Base-by-base conservation (phyloP, 2,113 vertebrate genomes). In the Equus przewalskii region DNA sequence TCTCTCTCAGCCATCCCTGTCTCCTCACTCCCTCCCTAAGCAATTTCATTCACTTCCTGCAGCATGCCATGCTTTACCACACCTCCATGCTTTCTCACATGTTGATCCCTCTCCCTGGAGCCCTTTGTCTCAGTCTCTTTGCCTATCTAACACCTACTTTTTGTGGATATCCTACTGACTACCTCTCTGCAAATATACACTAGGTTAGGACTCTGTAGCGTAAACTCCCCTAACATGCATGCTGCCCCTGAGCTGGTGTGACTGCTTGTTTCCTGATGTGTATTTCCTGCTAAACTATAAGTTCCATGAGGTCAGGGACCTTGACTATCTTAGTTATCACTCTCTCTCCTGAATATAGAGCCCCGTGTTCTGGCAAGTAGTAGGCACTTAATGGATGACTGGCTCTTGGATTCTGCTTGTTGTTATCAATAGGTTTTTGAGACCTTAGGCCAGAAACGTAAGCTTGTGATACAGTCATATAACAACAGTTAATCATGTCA, bases 281-380 rank as follows among this genome's bases (percentile, higher is more conserved):
- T 86, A 24, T 85, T 93, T 86, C n/a, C 67, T 90, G 67, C n/a
- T 85, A 85, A 14, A 81, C 28, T 89, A 15, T 64, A 96, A 91
- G 16, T 21, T 78, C 36, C 6, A 0, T 41, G 24, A 83, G 6
- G 46, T 72, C 46, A 88, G 26, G 33, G 44, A 89, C 56, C 70
- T 88, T 83, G 44, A 18, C 18, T 84, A 44, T 84, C 33, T 86
- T 86, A 85, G 11, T 5, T 65, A 92, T 72, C 72, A 36, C 49
- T 80, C 24, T 69, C 15, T 19, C 36, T 89, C 65, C 51, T n/a
- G n/a, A 89, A 26, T 36, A 89, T 21, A 79, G 62, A 84, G 16
- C 2, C 15, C 78, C 7, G 2, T 10, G 6, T 54, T 36, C 56
- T 9, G 24, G 69, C 46, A 82, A 88, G 28, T 56, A 75, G 56